These are phyloP conservation scores for Pedionomus torquatus DNA, from an alignment of 2,113 vertebrate genomes.

Conservation along the genomic window DNA sequence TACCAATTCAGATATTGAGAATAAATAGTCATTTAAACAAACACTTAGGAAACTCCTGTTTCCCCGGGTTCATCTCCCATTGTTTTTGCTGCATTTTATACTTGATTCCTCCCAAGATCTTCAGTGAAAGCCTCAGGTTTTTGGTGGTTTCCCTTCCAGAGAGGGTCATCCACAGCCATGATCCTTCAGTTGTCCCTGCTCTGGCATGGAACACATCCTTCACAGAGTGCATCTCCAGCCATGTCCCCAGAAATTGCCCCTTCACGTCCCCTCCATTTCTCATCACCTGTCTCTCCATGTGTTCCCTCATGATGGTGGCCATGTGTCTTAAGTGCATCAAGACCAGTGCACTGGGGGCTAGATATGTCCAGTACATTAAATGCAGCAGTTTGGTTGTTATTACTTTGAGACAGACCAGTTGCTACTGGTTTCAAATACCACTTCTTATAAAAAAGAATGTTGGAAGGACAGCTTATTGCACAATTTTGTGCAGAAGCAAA, in stretches of 20 bases:
- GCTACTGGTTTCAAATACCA: neutral
- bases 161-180: neutral
- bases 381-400: neutral
- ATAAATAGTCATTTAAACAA: neutral
- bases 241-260: neutral
- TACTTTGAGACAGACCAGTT: neutral
- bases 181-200: neutral
- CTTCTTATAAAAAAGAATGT: neutral
- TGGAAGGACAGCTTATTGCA: neutral
- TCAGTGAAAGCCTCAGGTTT: neutral
- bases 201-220: neutral
- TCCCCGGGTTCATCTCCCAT: neutral
- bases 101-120: neutral
- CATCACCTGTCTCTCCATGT: neutral
- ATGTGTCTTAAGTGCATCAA: rapidly evolving
- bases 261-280: neutral
- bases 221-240: neutral
- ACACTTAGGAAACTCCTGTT: neutral
- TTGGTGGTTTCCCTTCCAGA: rapidly evolving
- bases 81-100: neutral
- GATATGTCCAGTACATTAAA: neutral
- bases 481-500: neutral
- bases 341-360: rapidly evolving
- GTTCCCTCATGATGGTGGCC: rapidly evolving
- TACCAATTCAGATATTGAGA: neutral